Conservation (phyloP, 2,113 vertebrate genomes). For the Ibidorhyncha struthersii region DNA sequence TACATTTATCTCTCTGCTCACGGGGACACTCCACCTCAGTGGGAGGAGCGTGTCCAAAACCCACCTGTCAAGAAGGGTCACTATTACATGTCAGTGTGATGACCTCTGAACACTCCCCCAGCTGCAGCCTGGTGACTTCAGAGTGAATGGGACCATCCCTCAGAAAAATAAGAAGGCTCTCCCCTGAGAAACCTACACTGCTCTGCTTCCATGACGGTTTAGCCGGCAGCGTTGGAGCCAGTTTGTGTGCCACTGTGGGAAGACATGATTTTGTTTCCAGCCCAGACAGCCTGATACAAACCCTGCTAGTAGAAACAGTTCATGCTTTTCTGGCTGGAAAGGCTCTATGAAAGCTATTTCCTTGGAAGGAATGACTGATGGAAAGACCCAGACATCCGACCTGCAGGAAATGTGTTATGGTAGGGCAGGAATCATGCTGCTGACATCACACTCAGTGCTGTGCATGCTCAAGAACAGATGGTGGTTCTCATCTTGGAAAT, state of each 20-base stretch:
- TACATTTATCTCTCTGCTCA: not conserved
- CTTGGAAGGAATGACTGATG: not conserved
- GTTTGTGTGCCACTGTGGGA: not conserved
- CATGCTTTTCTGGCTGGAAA: not conserved
- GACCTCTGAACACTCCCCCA: not conserved
- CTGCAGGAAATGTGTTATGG: not conserved
- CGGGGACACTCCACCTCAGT: rapidly evolving
- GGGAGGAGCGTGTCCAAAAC: not conserved
- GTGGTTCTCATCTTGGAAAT: not conserved
- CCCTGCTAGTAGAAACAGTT: not conserved
- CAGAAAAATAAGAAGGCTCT: not conserved
- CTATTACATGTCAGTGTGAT: not conserved
- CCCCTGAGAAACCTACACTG: not conserved
- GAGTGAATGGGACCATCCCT: not conserved
- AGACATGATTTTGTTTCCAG: not conserved
- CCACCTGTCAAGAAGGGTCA: not conserved
- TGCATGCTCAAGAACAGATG: not conserved
- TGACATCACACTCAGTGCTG: not conserved
- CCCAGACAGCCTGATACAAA: not conserved
- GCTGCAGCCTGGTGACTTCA: not conserved
- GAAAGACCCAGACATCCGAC: not conserved
- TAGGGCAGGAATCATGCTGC: not conserved
- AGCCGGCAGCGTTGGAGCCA: not conserved
- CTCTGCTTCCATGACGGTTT: rapidly evolving
- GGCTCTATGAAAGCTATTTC: not conserved